A percentile compares a stretch with the other conserved stretches of the same genome.
Evolutionary conservation across 2,888 invertebrate genomes (phyloP).

Genomic region (Drosophila meridionalis): DNA sequence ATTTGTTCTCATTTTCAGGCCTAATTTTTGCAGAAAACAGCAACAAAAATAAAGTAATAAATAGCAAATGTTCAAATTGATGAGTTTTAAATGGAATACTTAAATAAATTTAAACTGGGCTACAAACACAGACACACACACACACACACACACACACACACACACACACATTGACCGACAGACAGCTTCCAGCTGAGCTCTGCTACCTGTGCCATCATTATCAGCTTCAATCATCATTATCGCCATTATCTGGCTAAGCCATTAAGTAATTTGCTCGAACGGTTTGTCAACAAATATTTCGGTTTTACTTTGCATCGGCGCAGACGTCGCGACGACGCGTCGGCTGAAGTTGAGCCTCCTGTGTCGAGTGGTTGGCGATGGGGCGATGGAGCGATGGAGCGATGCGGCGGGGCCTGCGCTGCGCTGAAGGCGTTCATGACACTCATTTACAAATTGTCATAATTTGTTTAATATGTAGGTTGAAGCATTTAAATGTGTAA

Average conservation of each 20-base stretch:
- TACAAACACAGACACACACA: neutral
- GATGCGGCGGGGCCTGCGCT: neutral
- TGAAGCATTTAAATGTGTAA: constrained; percentile 74
- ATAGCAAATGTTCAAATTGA: neutral
- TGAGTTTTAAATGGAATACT: neutral
- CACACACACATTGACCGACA: neutral
- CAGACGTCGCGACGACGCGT: constrained; percentile 5
- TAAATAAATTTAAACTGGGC: constrained; percentile 6
- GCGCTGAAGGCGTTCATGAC: constrained; percentile 16
- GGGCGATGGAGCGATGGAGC: neutral
- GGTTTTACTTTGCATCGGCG: constrained; percentile 27
- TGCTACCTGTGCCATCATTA: constrained; percentile 49
- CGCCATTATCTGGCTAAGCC: constrained; percentile 57
- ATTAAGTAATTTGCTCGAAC: constrained; percentile 69
- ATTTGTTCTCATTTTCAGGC: neutral
- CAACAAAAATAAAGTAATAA: constrained; percentile 1
- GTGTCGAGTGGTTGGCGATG: constrained; percentile 10
- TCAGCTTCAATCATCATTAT: constrained; percentile 29
- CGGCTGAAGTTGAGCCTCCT: constrained; percentile 49
- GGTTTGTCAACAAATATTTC: constrained; percentile 68
- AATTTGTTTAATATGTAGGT: constrained; percentile 66
- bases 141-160: neutral
- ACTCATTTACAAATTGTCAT: constrained; percentile 70
- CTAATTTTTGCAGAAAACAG: neutral
- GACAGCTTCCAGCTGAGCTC: constrained; percentile 6